Evolutionary conservation across 2,797 vertebrate genomes (phyloP), one percentile per base, ranked within the genome.

Genomic region (Poeciliopsis turneri): DNA sequence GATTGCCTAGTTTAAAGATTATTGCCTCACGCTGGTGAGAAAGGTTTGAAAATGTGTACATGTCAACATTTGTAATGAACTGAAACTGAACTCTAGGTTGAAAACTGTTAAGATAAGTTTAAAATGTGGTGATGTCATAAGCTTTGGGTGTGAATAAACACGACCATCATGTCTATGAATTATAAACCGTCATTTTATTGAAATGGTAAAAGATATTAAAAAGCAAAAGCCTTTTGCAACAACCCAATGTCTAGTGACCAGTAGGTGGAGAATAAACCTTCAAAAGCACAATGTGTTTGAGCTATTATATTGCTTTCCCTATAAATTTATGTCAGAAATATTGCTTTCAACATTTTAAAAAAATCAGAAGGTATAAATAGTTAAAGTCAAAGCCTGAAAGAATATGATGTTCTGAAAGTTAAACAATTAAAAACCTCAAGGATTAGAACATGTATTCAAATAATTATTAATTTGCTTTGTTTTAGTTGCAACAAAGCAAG

Each of bases 1-100:
- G 18, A 25, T 78, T 88, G 84, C 86, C 72, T 78, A 74, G 68
- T 87, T 80, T 84, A 57, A 76, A 71, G 36, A 69, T 69, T 57
- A 81, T 89, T 85, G 80, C 86, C 61, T 85, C 73, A 59, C 45
- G 9, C 33, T 23, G 61, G 33, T 23, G 1, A 64, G 30, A 16
- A 75, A 80, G 76, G 72, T 82, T 86, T 61, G 82, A 85, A 77
- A 61, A 78, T 75, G 43, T 74, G 16, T 49, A 77, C 9, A 20
- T 28, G 36, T 78, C 61, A 55, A 51, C 13, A 23, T 77, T 72
- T n/a, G 77, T 66, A 28, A 70, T 73, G 8, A 57, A 69, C 75
- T 72, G 10, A 68, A 77, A 80, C 16, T 1, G 15, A 74, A 51
- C 20, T 36, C 5, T 15, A 12, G 53, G 23, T 55, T 55, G 9